Percentiles rank a stretch among this genome's conserved stretches.
These are phyloP conservation scores for Oscheius sp. DNA, from an alignment of 2,888 invertebrate species.

Conservation along the genomic window DNA sequence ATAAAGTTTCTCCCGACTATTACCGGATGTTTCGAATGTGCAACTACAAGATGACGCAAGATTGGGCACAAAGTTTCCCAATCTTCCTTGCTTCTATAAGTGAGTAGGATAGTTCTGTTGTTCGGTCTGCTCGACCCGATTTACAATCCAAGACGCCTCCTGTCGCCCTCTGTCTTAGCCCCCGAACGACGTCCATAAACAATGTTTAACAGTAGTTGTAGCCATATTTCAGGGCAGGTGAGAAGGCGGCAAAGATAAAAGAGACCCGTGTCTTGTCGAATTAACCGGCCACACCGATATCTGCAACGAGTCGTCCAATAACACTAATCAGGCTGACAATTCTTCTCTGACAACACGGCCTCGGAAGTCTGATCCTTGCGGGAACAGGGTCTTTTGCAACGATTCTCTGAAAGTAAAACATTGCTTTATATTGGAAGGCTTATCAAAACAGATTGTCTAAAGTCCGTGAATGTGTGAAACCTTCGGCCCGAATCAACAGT, in stretches of 20 bases:
- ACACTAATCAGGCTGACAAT: conserved; percentile 21
- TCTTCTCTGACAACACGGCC: too few species aligned
- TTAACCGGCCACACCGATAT: conserved; percentile 9
- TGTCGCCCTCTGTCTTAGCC: neutral
- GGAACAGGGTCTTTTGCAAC: neutral
- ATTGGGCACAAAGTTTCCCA: too few species aligned
- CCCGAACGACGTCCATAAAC: conserved; percentile 7
- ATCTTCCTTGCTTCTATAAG: too few species aligned
- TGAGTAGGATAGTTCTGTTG: too few species aligned
- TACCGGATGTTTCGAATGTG: too few species aligned
- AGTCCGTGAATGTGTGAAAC: conserved; percentile 17
- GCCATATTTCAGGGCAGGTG: conserved; percentile 27
- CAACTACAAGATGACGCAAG: too few species aligned
- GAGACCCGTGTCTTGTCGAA: conserved; percentile 31
- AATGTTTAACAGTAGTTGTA: conserved; percentile 21
- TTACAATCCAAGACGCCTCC: neutral
- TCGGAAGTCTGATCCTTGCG: neutral
- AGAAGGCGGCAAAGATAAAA: conserved; percentile 26
- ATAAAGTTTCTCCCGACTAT: too few species aligned
- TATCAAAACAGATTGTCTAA: neutral
- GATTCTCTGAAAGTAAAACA: neutral
- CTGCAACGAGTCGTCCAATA: conserved; percentile 23
- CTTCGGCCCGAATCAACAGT: conserved; percentile 29
- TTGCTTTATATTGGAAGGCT: neutral
- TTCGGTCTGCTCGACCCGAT: too few species aligned